Evolutionary conservation across 1,140 invertebrate species (phyloP).

Genomic region (Plutomurus gul): DNA sequence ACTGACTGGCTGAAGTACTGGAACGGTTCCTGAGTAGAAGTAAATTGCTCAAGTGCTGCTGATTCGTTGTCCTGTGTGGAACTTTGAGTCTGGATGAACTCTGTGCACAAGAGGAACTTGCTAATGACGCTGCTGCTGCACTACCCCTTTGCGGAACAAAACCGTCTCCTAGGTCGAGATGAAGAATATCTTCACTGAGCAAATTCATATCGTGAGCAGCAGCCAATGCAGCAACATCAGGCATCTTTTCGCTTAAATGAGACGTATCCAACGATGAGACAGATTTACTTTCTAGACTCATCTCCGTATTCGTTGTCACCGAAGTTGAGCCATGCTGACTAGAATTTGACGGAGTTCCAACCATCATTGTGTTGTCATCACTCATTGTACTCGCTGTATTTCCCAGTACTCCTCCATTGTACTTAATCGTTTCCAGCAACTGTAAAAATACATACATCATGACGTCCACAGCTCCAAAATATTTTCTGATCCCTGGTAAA

Average conservation of each 20-base stretch:
- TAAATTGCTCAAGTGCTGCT: background rate
- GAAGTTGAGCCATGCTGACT: background rate
- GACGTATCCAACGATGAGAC: background rate
- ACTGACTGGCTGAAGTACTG: background rate
- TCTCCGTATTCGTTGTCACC: background rate
- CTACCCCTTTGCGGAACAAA: background rate
- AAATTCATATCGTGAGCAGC: slow-evolving; percentile 17
- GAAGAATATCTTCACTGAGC: background rate
- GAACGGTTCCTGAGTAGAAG: background rate
- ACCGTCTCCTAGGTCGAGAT: slow-evolving; percentile 28
- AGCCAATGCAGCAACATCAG: slow-evolving; percentile 15
- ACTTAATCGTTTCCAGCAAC: slow-evolving; percentile 12
- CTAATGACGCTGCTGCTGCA: background rate
- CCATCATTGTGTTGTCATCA: background rate
- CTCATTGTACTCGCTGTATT: background rate
- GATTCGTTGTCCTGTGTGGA: background rate
- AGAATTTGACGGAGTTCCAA: background rate
- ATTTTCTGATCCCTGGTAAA: no score
- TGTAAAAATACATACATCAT: background rate
- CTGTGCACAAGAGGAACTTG: background rate
- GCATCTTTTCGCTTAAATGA: slow-evolving; percentile 31
- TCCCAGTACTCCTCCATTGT: background rate
- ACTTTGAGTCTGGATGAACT: background rate
- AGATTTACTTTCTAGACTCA: background rate
- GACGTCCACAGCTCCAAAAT: no score